Evolutionary conservation across 30 jellyfish, hydroid and myxozoan species (phyloP), one percentile per base, ranked within the genome.

Genomic region (Aurelia aurita): DNA sequence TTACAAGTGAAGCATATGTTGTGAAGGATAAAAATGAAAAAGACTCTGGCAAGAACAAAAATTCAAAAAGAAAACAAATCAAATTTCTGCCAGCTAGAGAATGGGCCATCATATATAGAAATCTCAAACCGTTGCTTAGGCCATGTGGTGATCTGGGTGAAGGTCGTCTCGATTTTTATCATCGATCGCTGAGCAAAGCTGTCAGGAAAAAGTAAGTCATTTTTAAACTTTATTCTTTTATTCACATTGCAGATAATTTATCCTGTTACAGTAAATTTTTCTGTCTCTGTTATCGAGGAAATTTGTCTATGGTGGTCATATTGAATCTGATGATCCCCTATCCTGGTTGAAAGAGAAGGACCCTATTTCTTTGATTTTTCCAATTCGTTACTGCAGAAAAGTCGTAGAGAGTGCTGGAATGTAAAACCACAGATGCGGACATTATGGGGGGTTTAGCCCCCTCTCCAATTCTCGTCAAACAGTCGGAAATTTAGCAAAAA

Each of bases 91-190:
- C 98, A 19, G 98, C 98, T 18, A 75, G 97, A 6, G 97, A 93
- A 44, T 93, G 98, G 98, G 98, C 98, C 55, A 69, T 93, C 31
- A 87, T 93, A 15, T 93, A 93, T 72, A 68, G 98, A 45, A 93
- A 93, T 68, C 74, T 93, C 26, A 93, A 93, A 68, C 96, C 90
- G 29, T 57, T 93, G 78, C 87, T 93, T 28, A 90, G 97, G 58
- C 98, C 98, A 0, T 93, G 98, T 79, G 98, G 98, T 6, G 98
- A 93, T 55, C 88, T 93, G 32, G 98, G 98, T 11, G 98, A 93
- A 79, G 98, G 98, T 0, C 89, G 98, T 10, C 62, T 93, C 77
- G 98, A 93, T 77, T 93, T 93, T 81, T 93, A 93, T 74, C 98
- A 93, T 62, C 97, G 98, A 3, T 93, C 98, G 18, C 88, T 93